Evolutionary conservation across 2,888 invertebrate species (phyloP).

Genomic region (Cheilosia impressa): DNA sequence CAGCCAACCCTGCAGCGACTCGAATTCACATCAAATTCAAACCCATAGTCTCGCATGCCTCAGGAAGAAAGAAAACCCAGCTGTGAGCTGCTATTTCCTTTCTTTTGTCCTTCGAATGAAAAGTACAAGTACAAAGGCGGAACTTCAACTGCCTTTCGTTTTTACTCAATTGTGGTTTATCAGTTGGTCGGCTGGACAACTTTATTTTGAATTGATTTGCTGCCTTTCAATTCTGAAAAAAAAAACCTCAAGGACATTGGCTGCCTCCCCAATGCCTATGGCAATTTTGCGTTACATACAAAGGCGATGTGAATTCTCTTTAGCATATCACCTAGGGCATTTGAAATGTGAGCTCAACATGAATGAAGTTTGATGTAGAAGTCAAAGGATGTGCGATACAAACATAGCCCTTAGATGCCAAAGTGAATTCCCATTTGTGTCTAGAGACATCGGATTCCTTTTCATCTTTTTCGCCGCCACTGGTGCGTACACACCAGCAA

Average conservation of each 20-base stretch:
- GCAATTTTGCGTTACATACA: not conserved
- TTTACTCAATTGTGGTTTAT: no score
- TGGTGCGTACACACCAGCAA: slow-evolving; percentile 1
- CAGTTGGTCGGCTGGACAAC: not conserved
- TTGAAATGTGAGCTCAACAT: not conserved
- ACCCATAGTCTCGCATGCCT: no score
- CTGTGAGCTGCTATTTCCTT: no score
- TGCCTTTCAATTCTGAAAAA: not conserved
- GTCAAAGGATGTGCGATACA: slow-evolving; percentile 17
- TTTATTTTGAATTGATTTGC: not conserved
- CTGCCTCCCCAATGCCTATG: not conserved
- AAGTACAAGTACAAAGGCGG: no score
- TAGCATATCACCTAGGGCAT: slow-evolving; percentile 3
- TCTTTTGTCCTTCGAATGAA: no score
- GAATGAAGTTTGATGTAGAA: slow-evolving; percentile 20
- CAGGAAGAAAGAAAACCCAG: no score
- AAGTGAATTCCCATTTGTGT: not conserved
- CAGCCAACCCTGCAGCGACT: no score
- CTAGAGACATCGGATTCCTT: not conserved
- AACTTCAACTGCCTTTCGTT: no score
- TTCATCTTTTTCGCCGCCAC: not conserved
- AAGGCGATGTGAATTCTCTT: not conserved
- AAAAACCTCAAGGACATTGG: not conserved
- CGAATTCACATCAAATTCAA: no score
- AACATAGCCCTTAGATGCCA: slow-evolving; percentile 19